Evolutionary conservation across 2,797 vertebrate species (phyloP).

Genomic region (Tarsius wallacei): DNA sequence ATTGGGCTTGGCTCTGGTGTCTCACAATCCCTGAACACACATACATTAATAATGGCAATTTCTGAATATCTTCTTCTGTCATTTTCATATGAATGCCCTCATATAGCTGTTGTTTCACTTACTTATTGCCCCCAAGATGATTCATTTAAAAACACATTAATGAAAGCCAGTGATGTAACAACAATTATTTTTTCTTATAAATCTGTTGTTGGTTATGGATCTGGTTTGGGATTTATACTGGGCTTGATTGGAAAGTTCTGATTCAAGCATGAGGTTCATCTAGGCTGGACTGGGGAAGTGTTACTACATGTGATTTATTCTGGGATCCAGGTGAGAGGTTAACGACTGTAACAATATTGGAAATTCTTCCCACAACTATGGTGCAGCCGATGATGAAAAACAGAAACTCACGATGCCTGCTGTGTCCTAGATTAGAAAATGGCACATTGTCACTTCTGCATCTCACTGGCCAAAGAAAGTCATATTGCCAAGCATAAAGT

Average conservation of each 20-base stretch:
- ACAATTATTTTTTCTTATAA: not conserved
- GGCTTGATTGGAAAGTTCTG: not conserved
- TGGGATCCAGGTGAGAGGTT: not conserved
- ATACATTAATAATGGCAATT: not conserved
- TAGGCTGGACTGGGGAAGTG: not conserved
- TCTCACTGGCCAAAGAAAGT: not conserved
- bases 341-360: not conserved
- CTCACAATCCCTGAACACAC: not conserved
- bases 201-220: not conserved
- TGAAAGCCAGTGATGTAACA: not conserved
- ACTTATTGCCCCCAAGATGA: not conserved
- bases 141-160: not conserved
- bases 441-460: not conserved
- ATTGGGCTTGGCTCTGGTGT: not conserved
- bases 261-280: not conserved
- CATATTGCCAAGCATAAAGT: not conserved
- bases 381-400: not conserved
- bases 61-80: not conserved
- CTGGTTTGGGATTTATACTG: not conserved
- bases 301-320: not conserved
- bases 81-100: not conserved
- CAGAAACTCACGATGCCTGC: not conserved
- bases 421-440: not conserved
- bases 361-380: not conserved
- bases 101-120: not conserved